A percentile compares a stretch with the other conserved stretches of the same genome.
Conservation (phyloP, 1,140 invertebrate species). For the Leptopilina clavipes region DNA sequence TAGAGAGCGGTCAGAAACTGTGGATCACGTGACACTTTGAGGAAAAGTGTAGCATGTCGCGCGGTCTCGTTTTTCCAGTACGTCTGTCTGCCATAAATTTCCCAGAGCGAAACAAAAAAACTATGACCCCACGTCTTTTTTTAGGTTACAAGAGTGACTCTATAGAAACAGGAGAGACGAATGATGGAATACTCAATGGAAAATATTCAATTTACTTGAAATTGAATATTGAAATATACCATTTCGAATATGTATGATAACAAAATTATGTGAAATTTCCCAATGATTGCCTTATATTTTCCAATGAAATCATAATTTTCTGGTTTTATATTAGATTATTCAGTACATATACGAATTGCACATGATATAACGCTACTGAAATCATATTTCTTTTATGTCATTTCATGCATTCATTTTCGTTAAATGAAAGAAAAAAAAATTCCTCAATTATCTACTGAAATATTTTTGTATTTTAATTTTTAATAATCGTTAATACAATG, state of each 20-base stretch:
- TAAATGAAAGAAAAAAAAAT: too few species aligned
- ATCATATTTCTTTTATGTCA: too few species aligned
- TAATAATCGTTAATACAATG: too few species aligned
- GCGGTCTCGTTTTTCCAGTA: not conserved
- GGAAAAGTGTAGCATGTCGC: conserved; percentile 13
- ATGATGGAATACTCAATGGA: not conserved
- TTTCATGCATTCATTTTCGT: too few species aligned
- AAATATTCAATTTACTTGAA: conserved; percentile 25
- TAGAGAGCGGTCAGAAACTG: not conserved
- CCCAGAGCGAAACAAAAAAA: conserved; percentile 6
- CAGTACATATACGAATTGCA: not conserved
- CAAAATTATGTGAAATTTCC: conserved; percentile 2
- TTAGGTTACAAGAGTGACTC: not conserved
- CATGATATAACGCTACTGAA: too few species aligned
- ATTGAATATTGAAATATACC: not conserved
- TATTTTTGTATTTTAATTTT: too few species aligned
- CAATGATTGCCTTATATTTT: conserved; percentile 12
- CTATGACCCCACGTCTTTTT: not conserved
- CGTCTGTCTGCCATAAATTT: conserved; percentile 24
- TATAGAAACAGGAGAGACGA: conserved; percentile 19
- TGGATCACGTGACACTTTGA: not conserved
- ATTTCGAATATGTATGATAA: not conserved
- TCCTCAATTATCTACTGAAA: too few species aligned
- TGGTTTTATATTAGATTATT: not conserved
- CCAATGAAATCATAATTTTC: conserved; percentile 1